Evolutionary conservation across 2,113 vertebrate species (phyloP).

Genomic region (Syrrhaptes paradoxus): DNA sequence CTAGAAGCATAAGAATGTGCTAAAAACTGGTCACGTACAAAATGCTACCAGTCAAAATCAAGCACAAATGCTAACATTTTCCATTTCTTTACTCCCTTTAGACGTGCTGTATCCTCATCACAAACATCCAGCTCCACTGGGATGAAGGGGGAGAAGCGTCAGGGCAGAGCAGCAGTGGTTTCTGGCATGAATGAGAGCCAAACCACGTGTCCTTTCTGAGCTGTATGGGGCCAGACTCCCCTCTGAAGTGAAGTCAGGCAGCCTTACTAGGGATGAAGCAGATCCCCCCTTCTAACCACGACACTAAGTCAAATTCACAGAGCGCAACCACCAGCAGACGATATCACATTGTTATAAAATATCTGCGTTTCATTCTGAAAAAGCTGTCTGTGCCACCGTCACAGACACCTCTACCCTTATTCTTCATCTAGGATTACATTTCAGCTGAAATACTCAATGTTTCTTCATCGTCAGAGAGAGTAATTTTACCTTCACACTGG

Average conservation of each 20-base stretch:
- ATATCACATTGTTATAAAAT: neutral
- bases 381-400: neutral
- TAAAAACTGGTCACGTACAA: neutral
- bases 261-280: neutral
- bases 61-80: rapidly evolving
- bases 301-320: neutral
- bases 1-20: neutral
- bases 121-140: neutral
- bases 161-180: neutral
- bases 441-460: neutral
- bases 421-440: neutral
- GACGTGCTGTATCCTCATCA: neutral
- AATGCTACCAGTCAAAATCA: neutral
- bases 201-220: neutral
- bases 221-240: rapidly evolving
- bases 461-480: neutral
- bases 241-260: neutral
- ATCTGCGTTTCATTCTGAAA: neutral
- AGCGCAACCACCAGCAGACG: rapidly evolving
- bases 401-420: neutral
- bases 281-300: neutral
- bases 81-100: neutral
- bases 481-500: neutral
- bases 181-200: neutral
- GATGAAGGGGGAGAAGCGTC: neutral